phyloP scores from a whole-genome alignment of 1,140 invertebrate species.

The Atta texana region DNA sequence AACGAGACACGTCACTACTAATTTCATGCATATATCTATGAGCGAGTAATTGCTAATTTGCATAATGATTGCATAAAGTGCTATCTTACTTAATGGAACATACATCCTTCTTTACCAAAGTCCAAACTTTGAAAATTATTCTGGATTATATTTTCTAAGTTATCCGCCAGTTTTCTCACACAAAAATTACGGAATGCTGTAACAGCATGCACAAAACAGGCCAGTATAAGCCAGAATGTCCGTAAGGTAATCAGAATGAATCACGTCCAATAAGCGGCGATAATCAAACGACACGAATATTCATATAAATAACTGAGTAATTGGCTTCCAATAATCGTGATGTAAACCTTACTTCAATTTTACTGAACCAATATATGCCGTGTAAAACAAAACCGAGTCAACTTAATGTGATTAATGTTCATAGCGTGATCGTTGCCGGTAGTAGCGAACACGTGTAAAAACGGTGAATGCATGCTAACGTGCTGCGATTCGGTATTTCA shows the following conservation, averaged over 20 bases:
- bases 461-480: conserved; percentile 40
- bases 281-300: neutral
- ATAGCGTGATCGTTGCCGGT: conserved; percentile 64
- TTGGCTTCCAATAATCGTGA: conserved; percentile 6
- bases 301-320: neutral
- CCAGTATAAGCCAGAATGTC: neutral
- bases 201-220: neutral
- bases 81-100: conserved; percentile 47
- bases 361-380: neutral
- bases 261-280: neutral
- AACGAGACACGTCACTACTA: conserved; percentile 34
- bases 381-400: conserved; percentile 1
- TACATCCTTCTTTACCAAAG: neutral
- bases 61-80: conserved; percentile 76
- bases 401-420: conserved; percentile 40
- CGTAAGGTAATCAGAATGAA: neutral
- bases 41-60: conserved; percentile 78
- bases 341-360: neutral
- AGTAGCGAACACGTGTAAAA: conserved; percentile 69
- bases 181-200: neutral
- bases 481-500: conserved; percentile 68
- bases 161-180: neutral
- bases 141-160: conserved; percentile 1
- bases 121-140: conserved; percentile 29
- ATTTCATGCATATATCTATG: conserved; percentile 54